Base-by-base conservation (phyloP, 2,113 vertebrate genomes). In the Gallinago media region DNA sequence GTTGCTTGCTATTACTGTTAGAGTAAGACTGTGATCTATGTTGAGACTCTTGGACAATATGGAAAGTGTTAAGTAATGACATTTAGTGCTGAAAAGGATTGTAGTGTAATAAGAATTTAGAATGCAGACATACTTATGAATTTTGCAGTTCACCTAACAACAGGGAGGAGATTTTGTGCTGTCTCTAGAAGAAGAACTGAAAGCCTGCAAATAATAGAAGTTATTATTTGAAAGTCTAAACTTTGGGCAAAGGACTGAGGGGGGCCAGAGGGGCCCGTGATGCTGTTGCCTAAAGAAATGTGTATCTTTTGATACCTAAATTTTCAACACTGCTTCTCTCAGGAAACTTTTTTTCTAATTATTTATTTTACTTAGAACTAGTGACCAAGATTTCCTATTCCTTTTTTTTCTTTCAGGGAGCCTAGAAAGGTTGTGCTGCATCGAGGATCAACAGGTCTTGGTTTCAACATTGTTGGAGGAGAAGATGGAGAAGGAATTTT, bases 401-500 rank as follows among this genome's bases (percentile, higher is more conserved):
- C 5, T 66, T 91, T 96, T 96, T 72, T 86, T 56, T 83, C 50
- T 83, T 96, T 65, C 88, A 99, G 99, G 96, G 99, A 99, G 93
- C 99, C 99, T 73, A 98, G 99, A 95, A 99, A 99, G 97, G 99
- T 99, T 29, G 96, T 99, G 44, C 98, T 99, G 65, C 99, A 99
- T 96, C 97, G 99, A 88, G 99, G 99, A 74, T 98, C 99, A 44
- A 99, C 99, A 1, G 99, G 99, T 6, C 98, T 99, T 94, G 99
- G 99, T 86, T 99, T 99, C 97, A 99, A 99, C 98, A 99, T 99
- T 44, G 99, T 99, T 80, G 99, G 99, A 54, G 99, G 99, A 34
- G 99, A 99, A 97, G 99, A 99, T 50, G 99, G 99, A 76, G 99
- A 99, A 97, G 99, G 99, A 44, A 99, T 99, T 97, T 99, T 99